Base-by-base conservation (phyloP, 2,888 invertebrate species). In the Hedya salicella region DNA sequence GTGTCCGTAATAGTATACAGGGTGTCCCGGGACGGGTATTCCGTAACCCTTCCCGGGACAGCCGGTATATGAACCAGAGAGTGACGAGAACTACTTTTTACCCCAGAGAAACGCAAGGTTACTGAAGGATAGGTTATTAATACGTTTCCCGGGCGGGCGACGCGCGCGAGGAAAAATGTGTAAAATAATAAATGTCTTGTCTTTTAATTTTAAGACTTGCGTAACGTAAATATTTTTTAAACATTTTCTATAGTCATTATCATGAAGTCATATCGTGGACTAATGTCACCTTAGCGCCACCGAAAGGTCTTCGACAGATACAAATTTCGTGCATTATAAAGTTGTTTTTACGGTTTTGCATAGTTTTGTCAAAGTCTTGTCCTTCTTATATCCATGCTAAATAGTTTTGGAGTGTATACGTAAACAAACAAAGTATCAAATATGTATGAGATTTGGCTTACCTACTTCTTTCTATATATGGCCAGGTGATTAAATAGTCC, bases 401-500 rank as follows among this genome's bases (percentile, higher is more conserved):
- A 30, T 32, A 32, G 30, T 25, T 49, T 21, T 13, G 25, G 6
- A 44, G 44, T 46, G 42, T 42, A 56, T 56, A 56, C 25, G 42
- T 25, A 42, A 46, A 21, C 19, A 39, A 14, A 52, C 17, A 52
- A 9, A 32, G 11, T 21, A 49, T 11, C 16, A 21, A n/a, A 13
- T 32, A 36, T 14, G 32, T 52, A 52, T 52, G 30, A 36, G 32
- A 32, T 52, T 52, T 17, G 16, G 14, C 9, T 36, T 52, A 16
- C 32, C 8, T 59, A 32, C 25, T 30, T 30, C n/a, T 48, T 17
- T 48, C 32, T 50, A 21, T 21, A 50, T 21, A 16, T 50, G 30
- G 61, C 17, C 42, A 16, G 19, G 19, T 44, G n/a, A 42, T 32
- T 42, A 36, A 32, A 48, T 48, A 57, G 44, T 52, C 52, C 44